Conservation (phyloP, 2,888 invertebrate species). For the Melieria crassipennis region DNA sequence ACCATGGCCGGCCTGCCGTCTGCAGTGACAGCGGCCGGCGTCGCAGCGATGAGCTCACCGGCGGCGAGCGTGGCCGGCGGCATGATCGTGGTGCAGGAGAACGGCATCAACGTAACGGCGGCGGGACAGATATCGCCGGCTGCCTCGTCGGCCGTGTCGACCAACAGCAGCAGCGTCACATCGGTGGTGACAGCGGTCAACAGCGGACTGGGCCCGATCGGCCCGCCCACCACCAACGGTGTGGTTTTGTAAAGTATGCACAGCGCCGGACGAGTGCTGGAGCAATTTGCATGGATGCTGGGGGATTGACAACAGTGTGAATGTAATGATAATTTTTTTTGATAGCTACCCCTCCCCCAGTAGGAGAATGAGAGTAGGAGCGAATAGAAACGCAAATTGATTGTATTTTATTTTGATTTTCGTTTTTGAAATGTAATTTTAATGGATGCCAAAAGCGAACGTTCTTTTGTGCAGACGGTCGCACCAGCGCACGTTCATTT, state of each 20-base stretch:
- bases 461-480: no score
- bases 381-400: no score
- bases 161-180: constrained; percentile 41
- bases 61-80: constrained; percentile 23
- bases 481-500: no score
- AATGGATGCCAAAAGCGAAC: no score
- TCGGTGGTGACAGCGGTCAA: constrained; percentile 48
- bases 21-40: constrained; percentile 36
- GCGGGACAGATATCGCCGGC: constrained; percentile 47
- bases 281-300: no score
- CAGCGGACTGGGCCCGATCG: constrained; percentile 63
- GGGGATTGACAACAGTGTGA: no score
- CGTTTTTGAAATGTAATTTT: no score
- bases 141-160: constrained; percentile 48
- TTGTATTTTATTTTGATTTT: no score
- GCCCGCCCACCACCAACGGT: constrained; percentile 64
- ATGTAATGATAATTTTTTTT: no score
- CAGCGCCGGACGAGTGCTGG: neutral
- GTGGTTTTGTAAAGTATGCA: constrained; percentile 61
- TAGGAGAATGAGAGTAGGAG: no score
- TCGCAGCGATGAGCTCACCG: constrained; percentile 36
- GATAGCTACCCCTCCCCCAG: no score
- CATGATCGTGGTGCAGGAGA: constrained; percentile 37
- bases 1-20: constrained; percentile 40
- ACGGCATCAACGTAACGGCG: constrained; percentile 42